Base-by-base conservation (phyloP, 2,113 vertebrate species). In the Lanius ludovicianus region DNA sequence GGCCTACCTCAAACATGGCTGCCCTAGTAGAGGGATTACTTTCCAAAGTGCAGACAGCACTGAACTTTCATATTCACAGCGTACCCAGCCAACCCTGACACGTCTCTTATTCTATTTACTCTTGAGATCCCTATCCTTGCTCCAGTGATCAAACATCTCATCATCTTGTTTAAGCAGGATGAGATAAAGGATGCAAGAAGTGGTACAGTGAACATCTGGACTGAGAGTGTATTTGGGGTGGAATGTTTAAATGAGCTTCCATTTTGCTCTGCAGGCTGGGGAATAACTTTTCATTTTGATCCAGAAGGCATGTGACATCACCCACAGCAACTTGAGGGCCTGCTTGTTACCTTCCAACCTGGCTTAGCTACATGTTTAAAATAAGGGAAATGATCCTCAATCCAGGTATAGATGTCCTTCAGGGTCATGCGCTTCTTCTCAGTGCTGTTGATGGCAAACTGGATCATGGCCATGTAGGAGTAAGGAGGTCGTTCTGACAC, bases 391-490 rank as follows among this genome's bases (percentile, higher is more conserved):
- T 99, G 98, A 63, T 99, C 98, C 97, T 99, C 99, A 17, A 99
- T 99, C 99, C 99, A 99, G 33, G 97, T 98, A 59, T 99, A 99
- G 97, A 99, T 99, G 92, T 99, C 99, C 70, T 99, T 99, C 88
- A 99, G 95, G 9, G 99, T 99, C 99, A 99, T 99, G 90, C 97
- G 98, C 92, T 98, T 98, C 93, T 96, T 98, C 73, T 98, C 98
- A 2, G 98, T 98, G 92, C 99, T 99, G 97, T 99, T 99, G 97
- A 99, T 99, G 15, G 99, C 99, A 76, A 99, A 99, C 84, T 99
- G 99, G 93, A 99, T 99, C 99, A 99, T 99, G 84, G 98, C 99
- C 99, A 99, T 99, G 96, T 99, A 99, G 79, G 99, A 99, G 91
- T 99, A 99, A 0, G 99, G 99, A 1, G 99, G 99, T 85, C 99